Conservation (phyloP, 2,888 invertebrate species). For the Drosophila emarginata region DNA sequence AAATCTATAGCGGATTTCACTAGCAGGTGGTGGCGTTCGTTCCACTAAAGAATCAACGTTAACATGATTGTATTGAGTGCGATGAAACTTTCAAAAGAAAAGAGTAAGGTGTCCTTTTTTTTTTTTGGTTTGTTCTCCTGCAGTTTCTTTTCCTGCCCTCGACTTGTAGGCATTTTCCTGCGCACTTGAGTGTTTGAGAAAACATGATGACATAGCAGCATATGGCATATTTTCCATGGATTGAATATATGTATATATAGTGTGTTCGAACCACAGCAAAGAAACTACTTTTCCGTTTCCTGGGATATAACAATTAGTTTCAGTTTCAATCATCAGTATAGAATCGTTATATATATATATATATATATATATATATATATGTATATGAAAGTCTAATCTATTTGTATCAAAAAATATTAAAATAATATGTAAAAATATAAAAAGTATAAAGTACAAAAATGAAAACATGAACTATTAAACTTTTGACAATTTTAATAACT, state of each 20-base stretch:
- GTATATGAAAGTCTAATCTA: too few relatives aligned
- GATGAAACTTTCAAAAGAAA: conserved; percentile 35
- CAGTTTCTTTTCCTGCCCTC: conserved; percentile 41
- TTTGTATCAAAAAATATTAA: too few relatives aligned
- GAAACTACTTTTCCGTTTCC: background rate
- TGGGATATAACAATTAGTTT: background rate
- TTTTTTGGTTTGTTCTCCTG: conserved; percentile 11
- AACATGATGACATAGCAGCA: conserved; percentile 56
- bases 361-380: too few relatives aligned
- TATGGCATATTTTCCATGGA: conserved; percentile 47
- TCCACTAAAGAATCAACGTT: conserved; percentile 9
- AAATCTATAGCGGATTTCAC: background rate
- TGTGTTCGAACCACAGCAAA: background rate
- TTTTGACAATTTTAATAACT: too few relatives aligned
- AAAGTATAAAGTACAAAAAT: too few relatives aligned
- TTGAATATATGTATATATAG: background rate
- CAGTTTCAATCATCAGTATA: too few relatives aligned
- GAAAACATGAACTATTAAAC: too few relatives aligned
- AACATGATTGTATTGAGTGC: background rate
- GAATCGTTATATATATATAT: too few relatives aligned
- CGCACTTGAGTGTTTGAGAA: conserved; percentile 53
- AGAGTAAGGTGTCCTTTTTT: conserved; percentile 3
- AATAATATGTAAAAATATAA: too few relatives aligned
- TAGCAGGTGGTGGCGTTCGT: conserved; percentile 17
- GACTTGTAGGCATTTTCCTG: conserved; percentile 53